Evolutionary conservation across 2,888 invertebrate genomes (phyloP).

Genomic region (Leucania comma): DNA sequence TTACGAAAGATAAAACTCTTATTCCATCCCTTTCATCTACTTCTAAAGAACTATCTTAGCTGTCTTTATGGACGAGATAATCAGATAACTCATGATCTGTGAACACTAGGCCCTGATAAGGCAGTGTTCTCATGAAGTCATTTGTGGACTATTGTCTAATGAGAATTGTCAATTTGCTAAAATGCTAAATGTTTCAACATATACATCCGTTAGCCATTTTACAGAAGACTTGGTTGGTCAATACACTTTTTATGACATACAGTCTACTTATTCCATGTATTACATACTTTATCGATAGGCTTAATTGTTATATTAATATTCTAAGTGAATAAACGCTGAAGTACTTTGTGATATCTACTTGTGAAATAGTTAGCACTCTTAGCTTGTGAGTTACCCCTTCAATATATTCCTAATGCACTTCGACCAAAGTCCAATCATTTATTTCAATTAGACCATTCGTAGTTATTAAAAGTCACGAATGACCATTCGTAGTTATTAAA

Average conservation of each 20-base stretch:
- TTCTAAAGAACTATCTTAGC: neutral
- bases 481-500: conserved; percentile 20
- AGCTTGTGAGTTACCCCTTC: conserved; percentile 43
- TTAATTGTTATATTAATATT: conserved; percentile 46
- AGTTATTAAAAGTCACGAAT: conserved; percentile 25
- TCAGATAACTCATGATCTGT: neutral
- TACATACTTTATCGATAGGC: conserved; percentile 44
- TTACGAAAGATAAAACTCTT: neutral
- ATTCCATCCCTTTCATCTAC: neutral
- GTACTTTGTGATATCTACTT: conserved; percentile 64
- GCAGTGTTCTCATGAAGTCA: neutral
- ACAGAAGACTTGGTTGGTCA: conserved; percentile 22
- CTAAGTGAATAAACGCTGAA: conserved; percentile 43
- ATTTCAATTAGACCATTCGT: conserved; percentile 11
- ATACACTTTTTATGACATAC: conserved; percentile 37
- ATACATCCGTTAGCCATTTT: conserved; percentile 1
- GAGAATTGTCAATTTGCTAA: conserved; percentile 4
- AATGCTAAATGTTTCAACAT: neutral
- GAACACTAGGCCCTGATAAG: neutral
- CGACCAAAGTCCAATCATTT: conserved; percentile 29
- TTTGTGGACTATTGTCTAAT: neutral
- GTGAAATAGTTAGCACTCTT: conserved; percentile 50
- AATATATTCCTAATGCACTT: conserved; percentile 37
- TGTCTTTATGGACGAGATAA: neutral
- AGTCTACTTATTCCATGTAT: conserved; percentile 52